These are phyloP conservation scores for Oryzias curvinotus DNA, from an alignment of 2,113 vertebrate species.

Conservation along the genomic window DNA sequence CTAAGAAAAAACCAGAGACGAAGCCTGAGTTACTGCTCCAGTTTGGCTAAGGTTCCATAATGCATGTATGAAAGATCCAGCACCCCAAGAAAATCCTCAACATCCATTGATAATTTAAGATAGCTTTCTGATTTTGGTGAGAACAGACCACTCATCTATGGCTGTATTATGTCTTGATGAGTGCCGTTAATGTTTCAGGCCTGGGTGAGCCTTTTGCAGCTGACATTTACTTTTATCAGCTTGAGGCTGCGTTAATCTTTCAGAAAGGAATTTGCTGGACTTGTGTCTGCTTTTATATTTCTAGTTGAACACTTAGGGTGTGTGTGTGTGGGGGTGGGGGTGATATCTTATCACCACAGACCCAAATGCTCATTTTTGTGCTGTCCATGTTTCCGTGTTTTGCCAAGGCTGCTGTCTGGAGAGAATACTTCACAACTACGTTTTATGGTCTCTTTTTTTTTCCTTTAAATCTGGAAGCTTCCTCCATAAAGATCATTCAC, in stretches of 20 bases:
- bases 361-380: slow-evolving; percentile 43
- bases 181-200: slow-evolving; percentile 41
- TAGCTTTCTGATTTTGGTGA: slow-evolving; percentile 18
- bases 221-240: slow-evolving; percentile 34
- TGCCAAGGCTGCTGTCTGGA: slow-evolving; percentile 47
- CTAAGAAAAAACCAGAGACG: slow-evolving; percentile 19
- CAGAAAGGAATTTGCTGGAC: slow-evolving; percentile 54
- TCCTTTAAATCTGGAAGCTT: slow-evolving; percentile 53
- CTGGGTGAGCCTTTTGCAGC: slow-evolving; percentile 29
- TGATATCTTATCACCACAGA: slow-evolving; percentile 65
- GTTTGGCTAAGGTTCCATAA: slow-evolving; percentile 18
- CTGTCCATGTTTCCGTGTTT: slow-evolving; percentile 45
- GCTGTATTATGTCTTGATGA: slow-evolving; percentile 53
- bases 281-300: slow-evolving; percentile 51
- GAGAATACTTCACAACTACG: slow-evolving; percentile 46
- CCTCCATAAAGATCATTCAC: slow-evolving; percentile 62
- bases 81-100: slow-evolving; percentile 28
- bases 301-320: slow-evolving; percentile 52
- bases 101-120: slow-evolving; percentile 22
- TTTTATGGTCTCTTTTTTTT: slow-evolving; percentile 52
- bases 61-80: slow-evolving; percentile 17
- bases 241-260: slow-evolving; percentile 36
- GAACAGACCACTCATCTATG: slow-evolving; percentile 38
- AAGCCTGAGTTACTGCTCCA: slow-evolving; percentile 6
- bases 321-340: slow-evolving; percentile 20